phyloP scores from a whole-genome alignment of 2,888 invertebrate species.

The Sphaeridia pumilis region DNA sequence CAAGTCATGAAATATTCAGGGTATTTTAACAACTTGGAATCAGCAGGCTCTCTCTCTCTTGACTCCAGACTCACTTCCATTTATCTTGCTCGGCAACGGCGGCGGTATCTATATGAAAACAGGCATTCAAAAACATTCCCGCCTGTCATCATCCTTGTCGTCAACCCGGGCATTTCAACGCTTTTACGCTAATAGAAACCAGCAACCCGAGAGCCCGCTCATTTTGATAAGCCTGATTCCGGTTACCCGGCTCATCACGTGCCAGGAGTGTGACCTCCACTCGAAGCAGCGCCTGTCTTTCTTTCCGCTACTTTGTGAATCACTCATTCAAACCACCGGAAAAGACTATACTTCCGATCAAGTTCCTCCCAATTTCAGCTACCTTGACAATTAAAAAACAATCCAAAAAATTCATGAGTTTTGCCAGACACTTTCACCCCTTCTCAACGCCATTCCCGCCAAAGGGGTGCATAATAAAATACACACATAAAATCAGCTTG shows the following conservation, averaged over 20 bases:
- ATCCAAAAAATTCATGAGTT: no score
- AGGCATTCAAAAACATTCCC: background rate
- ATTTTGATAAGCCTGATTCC: no score
- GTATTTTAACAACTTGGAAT: slow-evolving; percentile 22
- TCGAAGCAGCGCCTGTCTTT: background rate
- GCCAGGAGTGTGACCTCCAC: background rate
- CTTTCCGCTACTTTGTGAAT: background rate
- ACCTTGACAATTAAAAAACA: no score
- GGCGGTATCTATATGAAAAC: background rate
- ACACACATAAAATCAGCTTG: no score
- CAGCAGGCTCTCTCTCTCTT: background rate
- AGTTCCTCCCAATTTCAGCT: no score
- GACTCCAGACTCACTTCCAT: background rate
- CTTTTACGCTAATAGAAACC: no score
- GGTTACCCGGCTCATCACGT: no score
- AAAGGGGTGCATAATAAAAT: no score
- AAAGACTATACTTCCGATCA: no score
- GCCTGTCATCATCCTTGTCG: background rate
- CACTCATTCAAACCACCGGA: background rate
- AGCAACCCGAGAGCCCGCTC: no score
- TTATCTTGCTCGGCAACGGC: background rate
- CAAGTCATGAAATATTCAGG: slow-evolving; percentile 28
- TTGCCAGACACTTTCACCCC: no score
- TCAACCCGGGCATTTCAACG: background rate
- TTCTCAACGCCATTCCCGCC: no score